These are phyloP conservation scores for Volucella bombylans DNA, from an alignment of 2,888 invertebrate genomes.

Conservation along the genomic window DNA sequence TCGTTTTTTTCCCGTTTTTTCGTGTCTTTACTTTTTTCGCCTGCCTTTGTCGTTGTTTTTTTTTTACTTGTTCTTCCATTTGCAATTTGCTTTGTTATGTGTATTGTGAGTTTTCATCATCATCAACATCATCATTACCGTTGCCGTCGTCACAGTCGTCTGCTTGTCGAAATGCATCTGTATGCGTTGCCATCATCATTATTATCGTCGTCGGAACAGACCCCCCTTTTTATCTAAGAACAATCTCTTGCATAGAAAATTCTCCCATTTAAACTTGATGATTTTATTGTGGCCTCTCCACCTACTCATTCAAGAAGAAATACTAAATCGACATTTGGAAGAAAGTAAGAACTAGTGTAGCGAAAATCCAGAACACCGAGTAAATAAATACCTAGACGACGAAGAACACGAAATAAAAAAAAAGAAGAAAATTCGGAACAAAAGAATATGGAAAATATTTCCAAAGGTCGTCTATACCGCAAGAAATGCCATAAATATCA, in stretches of 20 bases:
- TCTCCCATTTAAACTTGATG: constrained; percentile 27
- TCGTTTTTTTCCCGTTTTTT: constrained; percentile 44
- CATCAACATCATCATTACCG: neutral
- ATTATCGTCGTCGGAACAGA: constrained; percentile 10
- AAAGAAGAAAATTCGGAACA: constrained; percentile 27
- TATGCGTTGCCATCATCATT: constrained; percentile 62
- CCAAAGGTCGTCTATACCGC: constrained; percentile 71
- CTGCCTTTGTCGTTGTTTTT: constrained; percentile 41
- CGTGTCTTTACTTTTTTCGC: constrained; percentile 36
- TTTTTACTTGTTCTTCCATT: constrained; percentile 55
- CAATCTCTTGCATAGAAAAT: constrained; percentile 32
- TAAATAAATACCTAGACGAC: neutral
- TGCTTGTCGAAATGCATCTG: constrained; percentile 60
- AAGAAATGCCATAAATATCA: constrained; percentile 59
- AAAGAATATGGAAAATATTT: constrained; percentile 71
- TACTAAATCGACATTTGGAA: neutral
- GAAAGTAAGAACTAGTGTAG: constrained; percentile 3
- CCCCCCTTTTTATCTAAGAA: constrained; percentile 25
- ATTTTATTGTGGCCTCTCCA: constrained; percentile 28
- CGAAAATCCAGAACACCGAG: neutral
- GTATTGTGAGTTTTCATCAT: constrained; percentile 40
- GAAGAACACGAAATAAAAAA: neutral
- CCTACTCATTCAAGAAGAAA: constrained; percentile 19
- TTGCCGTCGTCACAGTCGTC: constrained; percentile 2
- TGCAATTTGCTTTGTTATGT: constrained; percentile 68